Evolutionary conservation across 2,113 vertebrate genomes (phyloP).

Genomic region (Natator depressus): DNA sequence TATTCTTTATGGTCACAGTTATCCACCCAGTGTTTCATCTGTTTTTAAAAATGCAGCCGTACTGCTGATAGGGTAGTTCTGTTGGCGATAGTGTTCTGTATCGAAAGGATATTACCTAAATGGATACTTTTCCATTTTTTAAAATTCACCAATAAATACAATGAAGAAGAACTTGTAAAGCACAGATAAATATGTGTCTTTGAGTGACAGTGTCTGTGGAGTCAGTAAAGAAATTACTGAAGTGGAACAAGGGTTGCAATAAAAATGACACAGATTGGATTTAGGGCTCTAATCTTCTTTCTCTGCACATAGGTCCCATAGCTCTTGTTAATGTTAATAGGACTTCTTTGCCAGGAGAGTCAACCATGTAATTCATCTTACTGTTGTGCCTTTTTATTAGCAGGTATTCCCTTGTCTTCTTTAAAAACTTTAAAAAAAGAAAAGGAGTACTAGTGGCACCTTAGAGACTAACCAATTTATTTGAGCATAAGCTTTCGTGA

Average conservation of each 20-base stretch:
- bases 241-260: slow-evolving; percentile 30
- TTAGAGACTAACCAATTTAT: too few species aligned
- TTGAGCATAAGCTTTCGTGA: too few species aligned
- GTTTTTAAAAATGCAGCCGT: background rate
- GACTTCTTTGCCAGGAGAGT: slow-evolving; percentile 20
- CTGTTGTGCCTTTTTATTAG: background rate
- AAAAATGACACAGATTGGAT: background rate
- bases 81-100: background rate
- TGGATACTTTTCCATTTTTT: background rate
- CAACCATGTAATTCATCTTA: background rate
- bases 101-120: background rate
- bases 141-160: background rate
- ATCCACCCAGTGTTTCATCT: background rate
- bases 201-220: background rate
- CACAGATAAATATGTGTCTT: slow-evolving; percentile 1
- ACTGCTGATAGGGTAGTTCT: background rate
- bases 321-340: slow-evolving; percentile 64
- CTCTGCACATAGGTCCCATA: slow-evolving; percentile 20
- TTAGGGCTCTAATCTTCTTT: slow-evolving; percentile 41
- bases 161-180: background rate
- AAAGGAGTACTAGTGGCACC: too few species aligned
- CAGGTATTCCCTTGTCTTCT: background rate
- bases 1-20: slow-evolving; percentile 25
- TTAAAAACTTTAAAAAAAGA: background rate
- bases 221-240: background rate